Conservation (phyloP, 2,888 invertebrate species). For the Trimorus sp. region DNA sequence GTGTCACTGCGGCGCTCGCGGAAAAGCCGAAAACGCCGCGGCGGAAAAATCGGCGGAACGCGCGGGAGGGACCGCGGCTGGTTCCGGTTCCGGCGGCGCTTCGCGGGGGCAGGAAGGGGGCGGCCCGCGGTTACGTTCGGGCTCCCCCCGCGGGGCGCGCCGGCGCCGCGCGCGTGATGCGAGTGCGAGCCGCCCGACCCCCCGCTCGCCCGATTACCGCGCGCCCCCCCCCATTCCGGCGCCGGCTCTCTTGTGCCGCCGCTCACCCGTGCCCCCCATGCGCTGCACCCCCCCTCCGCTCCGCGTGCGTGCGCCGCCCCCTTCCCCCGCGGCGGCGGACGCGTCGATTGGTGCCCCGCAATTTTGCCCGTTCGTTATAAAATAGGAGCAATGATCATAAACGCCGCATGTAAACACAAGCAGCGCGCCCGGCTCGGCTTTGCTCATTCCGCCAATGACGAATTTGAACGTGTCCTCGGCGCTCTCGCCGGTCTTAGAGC, state of each 20-base stretch:
- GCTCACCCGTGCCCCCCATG: too few relatives aligned
- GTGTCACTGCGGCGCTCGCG: constrained; percentile 52
- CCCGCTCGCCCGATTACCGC: constrained; percentile 57
- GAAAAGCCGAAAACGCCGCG: constrained; percentile 52
- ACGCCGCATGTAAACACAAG: constrained; percentile 36
- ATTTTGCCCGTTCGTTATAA: constrained; percentile 47
- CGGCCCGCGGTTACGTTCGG: constrained; percentile 23
- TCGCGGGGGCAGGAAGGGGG: neutral
- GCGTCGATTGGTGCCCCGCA: constrained; percentile 44
- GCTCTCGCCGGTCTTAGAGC: too few relatives aligned
- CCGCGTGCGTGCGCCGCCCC: neutral
- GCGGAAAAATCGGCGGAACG: neutral
- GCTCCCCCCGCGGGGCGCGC: constrained; percentile 46
- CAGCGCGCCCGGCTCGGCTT: too few relatives aligned
- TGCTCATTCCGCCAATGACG: too few relatives aligned
- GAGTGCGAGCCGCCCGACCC: constrained; percentile 39
- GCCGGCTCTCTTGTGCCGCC: too few relatives aligned
- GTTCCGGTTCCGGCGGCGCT: constrained; percentile 16
- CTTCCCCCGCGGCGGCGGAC: constrained; percentile 29
- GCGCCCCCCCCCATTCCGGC: constrained; percentile 60
- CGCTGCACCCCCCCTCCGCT: neutral
- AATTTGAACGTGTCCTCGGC: too few relatives aligned
- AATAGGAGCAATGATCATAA: constrained; percentile 56
- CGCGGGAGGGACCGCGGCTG: constrained; percentile 24
- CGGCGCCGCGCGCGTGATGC: constrained; percentile 52